Evolutionary conservation across 2,888 invertebrate genomes (phyloP).

Genomic region (Ormyrus thymus): DNA sequence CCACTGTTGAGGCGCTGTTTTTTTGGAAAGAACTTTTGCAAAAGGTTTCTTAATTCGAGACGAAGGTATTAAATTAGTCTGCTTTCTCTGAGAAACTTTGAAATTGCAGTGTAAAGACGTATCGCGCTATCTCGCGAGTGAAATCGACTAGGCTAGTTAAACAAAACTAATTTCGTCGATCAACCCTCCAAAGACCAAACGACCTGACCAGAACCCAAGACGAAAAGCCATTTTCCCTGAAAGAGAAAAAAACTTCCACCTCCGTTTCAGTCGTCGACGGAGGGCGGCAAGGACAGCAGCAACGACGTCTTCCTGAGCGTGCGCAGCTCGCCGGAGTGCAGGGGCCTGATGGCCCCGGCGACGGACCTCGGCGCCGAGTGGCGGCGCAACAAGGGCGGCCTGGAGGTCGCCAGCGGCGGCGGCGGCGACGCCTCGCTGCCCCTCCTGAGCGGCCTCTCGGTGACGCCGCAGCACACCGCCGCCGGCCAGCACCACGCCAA

Average conservation of each 20-base stretch:
- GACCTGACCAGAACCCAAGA: too few species aligned
- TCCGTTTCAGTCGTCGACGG: conserved; percentile 46
- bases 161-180: too few species aligned
- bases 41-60: too few species aligned
- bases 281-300: conserved; percentile 64
- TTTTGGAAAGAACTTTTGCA: too few species aligned
- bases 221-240: too few species aligned
- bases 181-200: too few species aligned
- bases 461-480: conserved; percentile 61
- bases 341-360: conserved; percentile 71
- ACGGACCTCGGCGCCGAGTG: conserved; percentile 71
- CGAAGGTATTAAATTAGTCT: too few species aligned
- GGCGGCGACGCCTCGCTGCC: conserved; percentile 77
- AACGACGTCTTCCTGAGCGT: conserved; percentile 71
- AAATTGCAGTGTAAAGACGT: too few species aligned
- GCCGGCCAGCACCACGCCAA: conserved; percentile 61
- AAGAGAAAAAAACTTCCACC: conserved; percentile 65
- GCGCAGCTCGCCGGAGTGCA: conserved; percentile 71
- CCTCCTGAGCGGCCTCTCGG: conserved; percentile 76
- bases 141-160: too few species aligned
- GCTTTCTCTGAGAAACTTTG: too few species aligned
- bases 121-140: too few species aligned
- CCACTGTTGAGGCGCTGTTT: too few species aligned
- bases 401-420: conserved; percentile 57
- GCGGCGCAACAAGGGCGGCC: conserved; percentile 63